phyloP scores from a whole-genome alignment of 2,888 invertebrate species.

The Epirrhoe tristata region DNA sequence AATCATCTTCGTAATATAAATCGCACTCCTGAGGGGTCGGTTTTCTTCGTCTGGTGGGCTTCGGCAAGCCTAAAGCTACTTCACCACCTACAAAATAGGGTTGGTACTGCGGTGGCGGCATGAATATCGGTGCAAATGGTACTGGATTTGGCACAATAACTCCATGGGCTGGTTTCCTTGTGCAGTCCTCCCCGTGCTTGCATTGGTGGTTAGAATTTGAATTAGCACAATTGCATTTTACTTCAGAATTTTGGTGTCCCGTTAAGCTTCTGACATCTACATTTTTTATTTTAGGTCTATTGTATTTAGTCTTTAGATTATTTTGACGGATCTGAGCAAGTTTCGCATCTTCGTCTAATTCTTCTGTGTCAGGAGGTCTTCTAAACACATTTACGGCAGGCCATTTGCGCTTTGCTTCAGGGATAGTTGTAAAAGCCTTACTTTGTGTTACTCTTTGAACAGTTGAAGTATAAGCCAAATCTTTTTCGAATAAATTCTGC shows the following conservation, averaged over 20 bases:
- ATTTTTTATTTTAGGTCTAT: conserved; percentile 50
- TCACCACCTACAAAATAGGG: conserved; percentile 50
- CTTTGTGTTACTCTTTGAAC: conserved; percentile 49
- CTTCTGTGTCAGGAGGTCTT: conserved; percentile 34
- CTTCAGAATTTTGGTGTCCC: conserved; percentile 26
- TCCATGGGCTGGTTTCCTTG: conserved; percentile 10
- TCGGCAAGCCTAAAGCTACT: conserved; percentile 48
- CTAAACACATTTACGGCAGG: conserved; percentile 55
- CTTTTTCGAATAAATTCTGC: conserved; percentile 60
- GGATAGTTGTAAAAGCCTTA: conserved; percentile 57
- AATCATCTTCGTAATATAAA: conserved; percentile 52
- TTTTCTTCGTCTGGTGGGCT: conserved; percentile 53
- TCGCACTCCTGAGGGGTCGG: conserved; percentile 46
- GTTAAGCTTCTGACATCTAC: conserved; percentile 67
- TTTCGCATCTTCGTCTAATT: conserved; percentile 8
- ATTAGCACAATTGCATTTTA: conserved; percentile 38
- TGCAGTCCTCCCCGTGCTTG: conserved; percentile 32
- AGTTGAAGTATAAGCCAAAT: conserved; percentile 47
- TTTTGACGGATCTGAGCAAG: conserved; percentile 24
- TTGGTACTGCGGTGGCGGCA: conserved; percentile 49
- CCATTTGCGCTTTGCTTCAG: conserved; percentile 68
- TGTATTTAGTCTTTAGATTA: conserved; percentile 12
- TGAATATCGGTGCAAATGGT: conserved; percentile 49
- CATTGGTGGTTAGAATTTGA: conserved; percentile 28
- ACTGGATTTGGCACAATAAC: conserved; percentile 27